Percentiles rank a stretch among this genome's conserved stretches.
Evolutionary conservation across 2,113 vertebrate species (phyloP).

Genomic region (Mohoua ochrocephala): DNA sequence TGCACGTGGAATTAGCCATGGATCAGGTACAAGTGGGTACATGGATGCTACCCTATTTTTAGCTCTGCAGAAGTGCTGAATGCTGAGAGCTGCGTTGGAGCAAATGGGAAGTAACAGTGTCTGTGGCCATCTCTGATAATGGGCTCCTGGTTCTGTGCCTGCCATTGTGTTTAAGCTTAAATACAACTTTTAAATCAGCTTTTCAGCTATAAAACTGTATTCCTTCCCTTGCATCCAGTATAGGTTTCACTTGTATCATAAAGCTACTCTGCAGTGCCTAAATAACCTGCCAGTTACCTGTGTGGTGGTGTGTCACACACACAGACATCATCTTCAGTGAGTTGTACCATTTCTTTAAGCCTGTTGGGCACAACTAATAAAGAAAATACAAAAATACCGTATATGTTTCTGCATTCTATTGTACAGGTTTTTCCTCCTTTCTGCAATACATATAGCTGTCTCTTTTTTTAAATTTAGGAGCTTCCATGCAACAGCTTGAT

Average conservation of each 20-base stretch:
- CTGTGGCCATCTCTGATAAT: not conserved
- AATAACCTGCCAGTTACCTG: not conserved
- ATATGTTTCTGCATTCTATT: not conserved
- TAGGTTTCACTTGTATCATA: not conserved
- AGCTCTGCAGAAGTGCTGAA: not conserved
- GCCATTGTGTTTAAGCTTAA: not conserved
- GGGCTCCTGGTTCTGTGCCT: not conserved
- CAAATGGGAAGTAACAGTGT: not conserved
- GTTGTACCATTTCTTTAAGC: not conserved
- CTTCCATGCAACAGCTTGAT: not conserved
- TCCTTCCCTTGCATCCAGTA: not conserved
- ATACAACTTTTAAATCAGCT: not conserved
- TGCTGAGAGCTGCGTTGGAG: rapidly evolving
- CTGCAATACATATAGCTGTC: not conserved
- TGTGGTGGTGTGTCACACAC: not conserved
- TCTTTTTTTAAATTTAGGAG: not conserved
- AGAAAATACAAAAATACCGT: not conserved
- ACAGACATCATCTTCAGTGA: not conserved
- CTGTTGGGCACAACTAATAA: not conserved
- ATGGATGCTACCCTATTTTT: not conserved
- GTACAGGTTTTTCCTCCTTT: not conserved
- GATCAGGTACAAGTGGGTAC: not conserved
- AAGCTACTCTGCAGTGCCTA: not conserved
- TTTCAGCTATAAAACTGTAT: not conserved
- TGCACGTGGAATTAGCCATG: not conserved